Conservation (phyloP, 2,888 invertebrate species). For the Harpalus rubripes region DNA sequence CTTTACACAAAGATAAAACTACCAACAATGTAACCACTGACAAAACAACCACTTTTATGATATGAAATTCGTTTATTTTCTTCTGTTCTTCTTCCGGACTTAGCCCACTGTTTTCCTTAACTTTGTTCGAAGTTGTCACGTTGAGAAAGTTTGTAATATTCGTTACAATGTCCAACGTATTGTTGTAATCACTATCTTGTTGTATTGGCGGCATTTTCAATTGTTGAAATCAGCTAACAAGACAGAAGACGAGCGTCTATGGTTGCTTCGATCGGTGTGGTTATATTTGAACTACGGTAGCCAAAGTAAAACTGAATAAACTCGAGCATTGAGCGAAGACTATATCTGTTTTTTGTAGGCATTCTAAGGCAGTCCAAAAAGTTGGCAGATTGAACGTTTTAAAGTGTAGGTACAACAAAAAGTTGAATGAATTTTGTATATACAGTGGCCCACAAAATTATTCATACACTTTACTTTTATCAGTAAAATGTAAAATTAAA, state of each 20-base stretch:
- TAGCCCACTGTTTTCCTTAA: slow-evolving; percentile 38
- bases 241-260: neutral
- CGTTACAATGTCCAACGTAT: neutral
- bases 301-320: slow-evolving; percentile 15
- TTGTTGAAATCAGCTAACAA: neutral
- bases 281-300: slow-evolving; percentile 16
- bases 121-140: neutral
- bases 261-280: neutral
- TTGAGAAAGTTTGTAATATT: neutral
- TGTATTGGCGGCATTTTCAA: slow-evolving; percentile 15
- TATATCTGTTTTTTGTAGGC: slow-evolving; percentile 13
- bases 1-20: slow-evolving; percentile 59
- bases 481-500: too few species aligned
- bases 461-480: too few species aligned
- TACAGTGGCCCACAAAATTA: too few species aligned
- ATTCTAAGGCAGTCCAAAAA: neutral
- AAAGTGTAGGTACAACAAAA: neutral
- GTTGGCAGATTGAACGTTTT: neutral
- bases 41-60: slow-evolving; percentile 66
- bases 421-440: neutral
- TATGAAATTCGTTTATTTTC: slow-evolving; percentile 64
- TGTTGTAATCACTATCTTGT: slow-evolving; percentile 31
- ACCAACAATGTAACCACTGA: slow-evolving; percentile 60
- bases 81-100: slow-evolving; percentile 52
- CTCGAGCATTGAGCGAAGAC: neutral